Conservation (phyloP, 2,888 invertebrate species). For the Nowickia ferox region DNA sequence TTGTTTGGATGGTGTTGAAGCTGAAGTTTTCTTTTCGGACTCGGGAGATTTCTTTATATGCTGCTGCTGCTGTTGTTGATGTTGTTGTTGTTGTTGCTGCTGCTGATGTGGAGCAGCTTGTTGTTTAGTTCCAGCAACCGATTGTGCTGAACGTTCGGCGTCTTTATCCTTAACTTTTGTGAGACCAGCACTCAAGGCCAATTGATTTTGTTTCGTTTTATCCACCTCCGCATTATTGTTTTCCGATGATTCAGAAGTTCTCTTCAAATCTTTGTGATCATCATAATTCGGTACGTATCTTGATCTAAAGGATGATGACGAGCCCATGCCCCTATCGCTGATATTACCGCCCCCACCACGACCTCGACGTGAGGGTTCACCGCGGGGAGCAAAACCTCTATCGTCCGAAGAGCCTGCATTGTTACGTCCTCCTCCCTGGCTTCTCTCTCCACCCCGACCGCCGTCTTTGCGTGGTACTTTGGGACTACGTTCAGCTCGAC, state of each 20-base stretch:
- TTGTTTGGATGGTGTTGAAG: constrained; percentile 75
- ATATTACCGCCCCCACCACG: constrained; percentile 86
- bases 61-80: constrained; percentile 75
- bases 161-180: constrained; percentile 76
- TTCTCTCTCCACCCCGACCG: constrained; percentile 62
- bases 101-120: constrained; percentile 62
- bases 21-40: constrained; percentile 66
- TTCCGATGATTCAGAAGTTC: constrained; percentile 80
- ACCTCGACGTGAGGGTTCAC: constrained; percentile 94
- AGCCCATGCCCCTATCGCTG: constrained; percentile 77
- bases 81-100: constrained; percentile 76
- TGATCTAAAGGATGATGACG: constrained; percentile 81
- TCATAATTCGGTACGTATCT: constrained; percentile 82
- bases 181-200: constrained; percentile 88
- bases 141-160: constrained; percentile 46
- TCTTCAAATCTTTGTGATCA: constrained; percentile 77
- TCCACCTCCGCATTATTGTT: constrained; percentile 83
- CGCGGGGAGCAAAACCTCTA: constrained; percentile 93
- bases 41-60: constrained; percentile 70
- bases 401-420: constrained; percentile 75
- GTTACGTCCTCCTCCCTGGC: constrained; percentile 74
- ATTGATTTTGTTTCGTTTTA: constrained; percentile 87
- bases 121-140: constrained; percentile 28
- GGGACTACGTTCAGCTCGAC: constrained; percentile 85
- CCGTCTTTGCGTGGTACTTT: constrained; percentile 76